phyloP scores from a whole-genome alignment of 37 sponge, comb jelly and placozoan species.

The Petrosia ficiformis region DNA sequence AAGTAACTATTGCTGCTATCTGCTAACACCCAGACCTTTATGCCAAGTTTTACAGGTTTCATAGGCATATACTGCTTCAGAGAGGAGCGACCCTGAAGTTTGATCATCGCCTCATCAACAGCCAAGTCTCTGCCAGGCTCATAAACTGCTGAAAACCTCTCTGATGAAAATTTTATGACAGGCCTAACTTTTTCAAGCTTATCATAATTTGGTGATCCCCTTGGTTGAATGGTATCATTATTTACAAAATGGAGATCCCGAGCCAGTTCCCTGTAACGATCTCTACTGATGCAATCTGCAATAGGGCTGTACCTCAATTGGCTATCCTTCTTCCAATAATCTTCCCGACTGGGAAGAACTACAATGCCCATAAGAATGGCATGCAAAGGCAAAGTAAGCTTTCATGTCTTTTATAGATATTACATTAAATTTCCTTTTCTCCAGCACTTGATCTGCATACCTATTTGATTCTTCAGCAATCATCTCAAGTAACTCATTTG shows the following conservation, averaged over 20 bases:
- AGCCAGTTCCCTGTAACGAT: constrained; percentile 24
- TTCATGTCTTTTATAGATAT: constrained; percentile 1
- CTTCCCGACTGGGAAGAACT: constrained; percentile 1
- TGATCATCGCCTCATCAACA: constrained; percentile 46
- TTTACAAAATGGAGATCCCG: constrained; percentile 33
- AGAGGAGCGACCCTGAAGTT: constrained; percentile 29
- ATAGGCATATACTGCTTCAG: constrained; percentile 39
- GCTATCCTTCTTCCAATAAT: constrained; percentile 32
- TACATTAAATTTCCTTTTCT: not conserved
- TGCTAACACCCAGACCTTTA: constrained; percentile 49
- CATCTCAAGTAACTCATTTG: not conserved
- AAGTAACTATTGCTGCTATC: constrained; percentile 25
- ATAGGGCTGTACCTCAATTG: constrained; percentile 4
- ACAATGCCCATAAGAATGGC: constrained; percentile 20
- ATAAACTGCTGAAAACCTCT: constrained; percentile 12
- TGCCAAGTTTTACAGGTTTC: constrained; percentile 33
- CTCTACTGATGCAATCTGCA: constrained; percentile 23
- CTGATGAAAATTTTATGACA: not conserved
- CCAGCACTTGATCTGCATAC: constrained; percentile 14
- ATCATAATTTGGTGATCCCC: constrained; percentile 13
- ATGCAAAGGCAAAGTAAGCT: constrained; percentile 28
- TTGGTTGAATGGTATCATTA: constrained; percentile 11
- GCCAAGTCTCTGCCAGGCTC: constrained; percentile 4
- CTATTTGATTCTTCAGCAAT: constrained; percentile 19
- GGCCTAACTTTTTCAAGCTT: constrained; percentile 29